Percentiles rank a stretch among this genome's conserved stretches.
Evolutionary conservation across 92 coral and sea anemone species (phyloP).

Genomic region (Epizoanthus stellaris): DNA sequence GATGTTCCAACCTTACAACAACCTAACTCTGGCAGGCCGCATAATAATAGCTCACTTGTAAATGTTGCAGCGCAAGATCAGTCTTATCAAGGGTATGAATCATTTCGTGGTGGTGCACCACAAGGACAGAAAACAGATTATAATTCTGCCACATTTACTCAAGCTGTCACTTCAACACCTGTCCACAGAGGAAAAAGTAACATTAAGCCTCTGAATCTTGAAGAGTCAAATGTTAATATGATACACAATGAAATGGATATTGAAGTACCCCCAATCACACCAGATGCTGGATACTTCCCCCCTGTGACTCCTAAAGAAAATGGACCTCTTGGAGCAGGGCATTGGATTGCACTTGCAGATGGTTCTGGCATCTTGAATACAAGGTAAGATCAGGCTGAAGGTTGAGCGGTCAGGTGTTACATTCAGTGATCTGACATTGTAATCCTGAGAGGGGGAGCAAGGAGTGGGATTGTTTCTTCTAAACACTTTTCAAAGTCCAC

Average conservation of each 20-base stretch:
- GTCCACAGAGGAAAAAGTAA: slow-evolving; percentile 49
- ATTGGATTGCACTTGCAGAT: slow-evolving; percentile 87
- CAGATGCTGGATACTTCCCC: slow-evolving; percentile 22
- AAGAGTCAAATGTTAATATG: slow-evolving; percentile 36
- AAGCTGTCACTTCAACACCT: slow-evolving; percentile 81
- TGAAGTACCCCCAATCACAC: slow-evolving; percentile 8
- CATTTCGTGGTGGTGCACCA: not conserved
- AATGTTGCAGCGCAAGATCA: not conserved
- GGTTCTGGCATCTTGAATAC: slow-evolving; percentile 95
- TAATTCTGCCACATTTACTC: slow-evolving; percentile 7
- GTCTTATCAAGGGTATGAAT: not conserved
- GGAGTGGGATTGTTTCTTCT: not conserved
- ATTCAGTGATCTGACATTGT: no score
- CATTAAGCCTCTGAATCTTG: slow-evolving; percentile 56
- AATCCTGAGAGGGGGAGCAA: no score
- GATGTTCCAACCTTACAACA: slow-evolving; percentile 1
- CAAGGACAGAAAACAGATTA: not conserved
- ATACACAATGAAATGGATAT: not conserved
- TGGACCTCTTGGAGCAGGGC: slow-evolving; percentile 67
- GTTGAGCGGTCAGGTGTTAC: not conserved
- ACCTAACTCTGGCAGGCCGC: not conserved
- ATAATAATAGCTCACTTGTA: not conserved
- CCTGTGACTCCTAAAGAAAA: slow-evolving; percentile 68
- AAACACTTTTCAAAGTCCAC: no score
- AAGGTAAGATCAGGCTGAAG: slow-evolving; percentile 58